These are phyloP conservation scores for Drosophila insularis DNA, from an alignment of 1,140 invertebrate genomes.

Conservation along the genomic window DNA sequence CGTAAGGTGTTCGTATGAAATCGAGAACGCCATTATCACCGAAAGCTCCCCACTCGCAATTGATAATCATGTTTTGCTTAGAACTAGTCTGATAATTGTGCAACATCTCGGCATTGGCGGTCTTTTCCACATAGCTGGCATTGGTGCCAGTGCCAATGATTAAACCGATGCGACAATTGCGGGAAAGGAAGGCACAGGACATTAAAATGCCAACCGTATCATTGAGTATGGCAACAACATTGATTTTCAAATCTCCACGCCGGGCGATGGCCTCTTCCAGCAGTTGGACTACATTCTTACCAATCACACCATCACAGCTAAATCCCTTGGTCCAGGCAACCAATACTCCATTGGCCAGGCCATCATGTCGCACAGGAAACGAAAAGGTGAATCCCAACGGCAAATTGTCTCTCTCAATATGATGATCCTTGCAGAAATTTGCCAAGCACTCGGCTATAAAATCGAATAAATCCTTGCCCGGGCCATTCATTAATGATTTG, in stretches of 20 bases:
- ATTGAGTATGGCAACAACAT: constrained; percentile 96
- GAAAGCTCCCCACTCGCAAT: constrained; percentile 98
- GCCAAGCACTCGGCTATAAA: constrained; percentile 98
- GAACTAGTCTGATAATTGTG: constrained; percentile 84
- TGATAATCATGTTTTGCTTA: constrained; percentile 89
- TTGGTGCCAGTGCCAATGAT: constrained; percentile 95
- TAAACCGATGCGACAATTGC: constrained; percentile 82
- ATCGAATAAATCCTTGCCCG: constrained; percentile 94
- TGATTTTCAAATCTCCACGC: constrained; percentile 84
- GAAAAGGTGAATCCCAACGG: constrained; percentile 98
- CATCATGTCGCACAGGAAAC: constrained; percentile 95
- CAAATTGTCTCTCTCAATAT: constrained; percentile 85
- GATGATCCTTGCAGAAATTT: constrained; percentile 92
- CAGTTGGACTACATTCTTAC: constrained; percentile 93
- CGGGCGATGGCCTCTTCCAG: constrained; percentile 89
- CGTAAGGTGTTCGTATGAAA: constrained; percentile 91
- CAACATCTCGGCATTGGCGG: constrained; percentile 83
- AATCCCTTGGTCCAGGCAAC: constrained; percentile 92
- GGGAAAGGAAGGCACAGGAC: constrained; percentile 48
- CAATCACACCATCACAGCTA: constrained; percentile 75
- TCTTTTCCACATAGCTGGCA: constrained; percentile 97
- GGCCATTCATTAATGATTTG: constrained; percentile 94
- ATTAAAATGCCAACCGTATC: constrained; percentile 98
- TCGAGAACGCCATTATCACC: constrained; percentile 90
- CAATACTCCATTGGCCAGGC: constrained; percentile 93